Base-by-base conservation (phyloP, 2,888 invertebrate species). In the Melipona beecheii region DNA sequence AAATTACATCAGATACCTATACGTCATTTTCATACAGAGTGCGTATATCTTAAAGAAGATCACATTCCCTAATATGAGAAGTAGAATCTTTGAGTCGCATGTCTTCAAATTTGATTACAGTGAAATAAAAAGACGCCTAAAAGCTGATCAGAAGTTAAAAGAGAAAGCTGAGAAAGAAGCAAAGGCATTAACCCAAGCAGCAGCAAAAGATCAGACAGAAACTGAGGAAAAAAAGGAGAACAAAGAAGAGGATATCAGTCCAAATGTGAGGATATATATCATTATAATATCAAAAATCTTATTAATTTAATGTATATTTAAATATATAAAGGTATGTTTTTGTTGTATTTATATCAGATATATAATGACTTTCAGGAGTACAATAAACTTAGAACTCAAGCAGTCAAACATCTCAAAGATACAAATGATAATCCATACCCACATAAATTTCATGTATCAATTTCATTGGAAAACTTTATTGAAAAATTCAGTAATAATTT, bases 371-470 rank as follows among this genome's bases (percentile, higher is more conserved):
- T 92, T 11, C 31, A 96, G 95, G 96, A 99, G 95, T 99, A 98
- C 94, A 98, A 97, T 93, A 98, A 98, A 93, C 95, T 99, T 77
- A 96, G 99, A 78, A 96, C 97, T 3, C 96, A 97, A 86, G 97
- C 98, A 65, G 96, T 99, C 31, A 96, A 97, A n/a, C 96, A 97
- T 79, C 95, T 98, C 64, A 99, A 99, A 95, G 95, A 95, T 58
- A 94, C 95, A 27, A 96, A 96, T 21, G 95, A 97, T 15, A 97
- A 98, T 93, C 99, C 99, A 0, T 99, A 99, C 94, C 99, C 99
- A 21, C 99, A 99, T 94, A 99, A 99, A 95, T 99, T 98, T 93
- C 96, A 98, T 94, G 99, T 99, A 0, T 96, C 97, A 43, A 97
- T 96, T 81, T 99, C 99, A 0, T 95, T 99, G 86, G 97, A 97